A percentile compares a stretch with the other conserved stretches of the same genome.
These are phyloP conservation scores for Aythya baeri DNA, from an alignment of 2,113 vertebrate species.

Conservation along the genomic window DNA sequence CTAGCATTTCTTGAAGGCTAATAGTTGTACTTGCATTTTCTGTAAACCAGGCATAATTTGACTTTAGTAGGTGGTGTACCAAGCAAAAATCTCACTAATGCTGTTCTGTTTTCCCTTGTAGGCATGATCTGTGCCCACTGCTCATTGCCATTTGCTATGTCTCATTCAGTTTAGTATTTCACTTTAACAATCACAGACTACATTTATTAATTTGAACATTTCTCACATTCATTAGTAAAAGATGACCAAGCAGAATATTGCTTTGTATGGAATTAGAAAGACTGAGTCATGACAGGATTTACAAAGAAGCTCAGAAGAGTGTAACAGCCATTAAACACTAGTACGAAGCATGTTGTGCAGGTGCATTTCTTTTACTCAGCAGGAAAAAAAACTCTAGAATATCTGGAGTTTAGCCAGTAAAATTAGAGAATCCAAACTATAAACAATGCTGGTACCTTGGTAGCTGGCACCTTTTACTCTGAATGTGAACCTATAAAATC, in stretches of 20 bases:
- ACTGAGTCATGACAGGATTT: neutral
- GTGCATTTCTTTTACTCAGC: neutral
- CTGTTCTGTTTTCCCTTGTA: neutral
- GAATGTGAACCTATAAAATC: neutral
- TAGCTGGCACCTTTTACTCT: neutral
- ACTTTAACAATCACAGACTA: neutral
- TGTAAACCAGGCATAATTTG: neutral
- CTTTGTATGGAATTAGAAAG: neutral
- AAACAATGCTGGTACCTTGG: neutral
- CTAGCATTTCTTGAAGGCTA: neutral
- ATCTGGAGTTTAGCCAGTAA: neutral
- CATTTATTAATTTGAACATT: neutral
- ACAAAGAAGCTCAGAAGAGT: neutral
- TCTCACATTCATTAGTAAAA: neutral
- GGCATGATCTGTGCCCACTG: neutral
- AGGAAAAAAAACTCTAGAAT: neutral
- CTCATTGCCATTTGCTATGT: neutral
- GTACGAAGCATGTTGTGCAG: neutral
- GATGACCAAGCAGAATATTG: neutral
- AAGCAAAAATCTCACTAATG: neutral
- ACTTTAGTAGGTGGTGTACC: neutral
- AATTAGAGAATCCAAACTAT: neutral
- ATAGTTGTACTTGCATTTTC: neutral
- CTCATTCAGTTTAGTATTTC: neutral
- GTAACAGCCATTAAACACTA: neutral